These are phyloP conservation scores for Melanostoma scalare DNA, from an alignment of 2,888 invertebrate genomes.

Conservation along the genomic window DNA sequence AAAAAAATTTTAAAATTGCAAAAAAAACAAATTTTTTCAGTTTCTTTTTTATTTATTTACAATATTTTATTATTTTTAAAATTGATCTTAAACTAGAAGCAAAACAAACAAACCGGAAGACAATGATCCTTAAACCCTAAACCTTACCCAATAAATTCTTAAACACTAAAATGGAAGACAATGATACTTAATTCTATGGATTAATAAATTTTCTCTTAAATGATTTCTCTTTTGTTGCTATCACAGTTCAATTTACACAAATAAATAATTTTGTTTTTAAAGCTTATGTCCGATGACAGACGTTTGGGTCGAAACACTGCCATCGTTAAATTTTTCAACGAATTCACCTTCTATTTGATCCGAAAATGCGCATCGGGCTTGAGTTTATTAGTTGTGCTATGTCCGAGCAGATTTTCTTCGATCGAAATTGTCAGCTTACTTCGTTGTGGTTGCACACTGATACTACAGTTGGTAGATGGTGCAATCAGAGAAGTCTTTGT, in stretches of 20 bases:
- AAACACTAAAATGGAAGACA: slow-evolving; percentile 68
- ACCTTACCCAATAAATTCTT: slow-evolving; percentile 55
- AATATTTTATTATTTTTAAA: slow-evolving; percentile 37
- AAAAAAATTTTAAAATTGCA: background rate
- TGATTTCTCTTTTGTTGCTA: slow-evolving; percentile 58
- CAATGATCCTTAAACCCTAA: slow-evolving; percentile 75
- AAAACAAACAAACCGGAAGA: slow-evolving; percentile 78
- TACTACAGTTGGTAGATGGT: slow-evolving; percentile 7
- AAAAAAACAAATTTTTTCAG: slow-evolving; percentile 14
- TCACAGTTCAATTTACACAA: slow-evolving; percentile 63
- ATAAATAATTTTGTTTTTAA: slow-evolving; percentile 51
- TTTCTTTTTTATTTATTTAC: slow-evolving; percentile 62
- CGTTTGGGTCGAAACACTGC: slow-evolving; percentile 27
- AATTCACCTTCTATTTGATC: slow-evolving; percentile 24
- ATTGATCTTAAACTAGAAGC: slow-evolving; percentile 65
- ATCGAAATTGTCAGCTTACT: slow-evolving; percentile 36
- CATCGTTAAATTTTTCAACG: slow-evolving; percentile 51
- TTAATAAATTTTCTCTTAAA: slow-evolving; percentile 5
- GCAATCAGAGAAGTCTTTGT: slow-evolving; percentile 48
- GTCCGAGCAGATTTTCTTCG: slow-evolving; percentile 41
- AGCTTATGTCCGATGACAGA: slow-evolving; percentile 46
- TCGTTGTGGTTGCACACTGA: slow-evolving; percentile 54
- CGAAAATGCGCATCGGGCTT: slow-evolving; percentile 7
- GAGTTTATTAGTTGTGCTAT: slow-evolving; percentile 4
- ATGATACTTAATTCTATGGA: slow-evolving; percentile 48